Percentiles rank a stretch among this genome's conserved stretches.
phyloP scores from a whole-genome alignment of 2,113 vertebrate genomes.

The Festucalex cinctus region DNA sequence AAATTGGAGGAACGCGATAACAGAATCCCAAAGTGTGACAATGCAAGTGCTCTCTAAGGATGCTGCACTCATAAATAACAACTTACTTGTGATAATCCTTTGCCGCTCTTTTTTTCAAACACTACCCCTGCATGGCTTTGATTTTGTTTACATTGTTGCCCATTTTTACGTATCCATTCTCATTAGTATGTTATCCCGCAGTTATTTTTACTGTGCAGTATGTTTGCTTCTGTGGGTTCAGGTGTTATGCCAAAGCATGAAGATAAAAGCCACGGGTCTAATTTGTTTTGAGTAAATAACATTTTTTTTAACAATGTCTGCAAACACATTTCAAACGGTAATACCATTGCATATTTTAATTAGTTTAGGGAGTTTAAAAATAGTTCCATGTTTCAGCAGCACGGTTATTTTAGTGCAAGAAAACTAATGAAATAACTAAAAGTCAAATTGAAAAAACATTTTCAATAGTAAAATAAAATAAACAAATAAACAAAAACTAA shows the following conservation, averaged over 20 bases:
- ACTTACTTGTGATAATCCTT: conserved; percentile 57
- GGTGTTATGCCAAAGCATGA: conserved; percentile 26
- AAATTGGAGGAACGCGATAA: conserved; percentile 32
- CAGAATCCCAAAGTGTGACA: conserved; percentile 50
- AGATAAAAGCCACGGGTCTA: conserved; percentile 44
- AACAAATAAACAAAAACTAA: too few relatives aligned
- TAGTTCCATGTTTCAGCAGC: conserved; percentile 2
- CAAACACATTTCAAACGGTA: background rate
- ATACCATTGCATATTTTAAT: conserved; percentile 13
- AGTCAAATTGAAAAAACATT: too few relatives aligned
- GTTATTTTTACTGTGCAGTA: conserved; percentile 33
- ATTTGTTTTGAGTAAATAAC: background rate
- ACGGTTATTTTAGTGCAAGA: too few relatives aligned
- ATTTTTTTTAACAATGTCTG: background rate
- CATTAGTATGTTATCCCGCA: conserved; percentile 47
- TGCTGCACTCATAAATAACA: conserved; percentile 54
- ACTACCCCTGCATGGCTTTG: conserved; percentile 31
- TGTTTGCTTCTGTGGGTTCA: conserved; percentile 37
- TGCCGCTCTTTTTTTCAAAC: conserved; percentile 26
- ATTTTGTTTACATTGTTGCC: background rate
- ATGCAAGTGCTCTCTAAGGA: conserved; percentile 61
- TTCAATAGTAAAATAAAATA: too few relatives aligned
- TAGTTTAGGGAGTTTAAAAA: background rate
- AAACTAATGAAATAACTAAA: too few relatives aligned
- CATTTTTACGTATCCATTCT: conserved; percentile 14